These are phyloP conservation scores for Salvelinus sp. DNA, from an alignment of 2,113 vertebrate genomes.

Conservation along the genomic window DNA sequence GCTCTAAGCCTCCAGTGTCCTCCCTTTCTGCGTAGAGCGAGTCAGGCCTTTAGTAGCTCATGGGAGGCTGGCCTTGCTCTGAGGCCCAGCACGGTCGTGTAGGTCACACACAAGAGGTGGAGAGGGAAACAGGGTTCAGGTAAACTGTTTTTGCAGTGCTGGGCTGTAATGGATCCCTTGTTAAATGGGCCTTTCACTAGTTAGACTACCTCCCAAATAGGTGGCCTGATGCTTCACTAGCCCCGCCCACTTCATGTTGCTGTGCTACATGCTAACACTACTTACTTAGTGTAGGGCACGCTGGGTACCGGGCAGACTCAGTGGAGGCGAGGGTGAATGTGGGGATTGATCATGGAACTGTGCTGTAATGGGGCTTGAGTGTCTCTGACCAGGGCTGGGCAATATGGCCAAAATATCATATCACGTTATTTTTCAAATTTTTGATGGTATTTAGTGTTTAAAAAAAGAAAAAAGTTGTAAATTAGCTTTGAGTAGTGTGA, in stretches of 20 bases:
- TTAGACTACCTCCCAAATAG: constrained; percentile 53
- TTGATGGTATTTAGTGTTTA: too few relatives aligned
- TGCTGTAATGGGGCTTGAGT: constrained; percentile 44
- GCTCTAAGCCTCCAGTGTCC: constrained; percentile 39
- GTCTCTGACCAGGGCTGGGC: constrained; percentile 14
- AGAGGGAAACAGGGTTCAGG: constrained; percentile 59
- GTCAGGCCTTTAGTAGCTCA: constrained; percentile 47
- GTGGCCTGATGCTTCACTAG: constrained; percentile 46
- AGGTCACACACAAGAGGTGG: constrained; percentile 49
- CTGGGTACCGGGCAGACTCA: not conserved
- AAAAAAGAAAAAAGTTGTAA: too few relatives aligned
- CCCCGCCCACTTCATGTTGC: constrained; percentile 36
- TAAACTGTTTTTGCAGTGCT: constrained; percentile 67
- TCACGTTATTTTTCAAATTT: not conserved
- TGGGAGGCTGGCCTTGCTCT: constrained; percentile 23
- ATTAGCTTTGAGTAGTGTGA: too few relatives aligned
- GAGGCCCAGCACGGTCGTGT: constrained; percentile 46
- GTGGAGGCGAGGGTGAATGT: not conserved
- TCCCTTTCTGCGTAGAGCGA: constrained; percentile 45
- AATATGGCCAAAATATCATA: too few relatives aligned
- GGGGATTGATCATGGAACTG: constrained; percentile 43
- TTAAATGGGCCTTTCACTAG: constrained; percentile 42
- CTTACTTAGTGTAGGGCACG: constrained; percentile 16
- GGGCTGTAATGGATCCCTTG: constrained; percentile 64
- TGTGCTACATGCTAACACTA: not conserved